These are phyloP conservation scores for Thyatira batis DNA, from an alignment of 2,888 invertebrate genomes.

Conservation along the genomic window DNA sequence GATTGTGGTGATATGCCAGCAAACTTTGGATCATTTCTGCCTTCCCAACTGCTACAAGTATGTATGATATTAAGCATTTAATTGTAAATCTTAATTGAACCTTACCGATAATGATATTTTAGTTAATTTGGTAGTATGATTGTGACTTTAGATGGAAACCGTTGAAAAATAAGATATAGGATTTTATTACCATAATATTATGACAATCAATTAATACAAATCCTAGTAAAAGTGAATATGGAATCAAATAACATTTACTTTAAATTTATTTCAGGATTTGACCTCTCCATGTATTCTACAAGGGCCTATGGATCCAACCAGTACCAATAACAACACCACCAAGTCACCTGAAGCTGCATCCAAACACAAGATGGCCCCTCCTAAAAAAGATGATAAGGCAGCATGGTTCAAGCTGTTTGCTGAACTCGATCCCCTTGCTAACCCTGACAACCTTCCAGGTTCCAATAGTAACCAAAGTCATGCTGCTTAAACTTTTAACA, in stretches of 20 bases:
- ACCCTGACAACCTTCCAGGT: conserved; percentile 85
- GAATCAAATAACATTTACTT: neutral
- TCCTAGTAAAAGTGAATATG: too few relatives aligned
- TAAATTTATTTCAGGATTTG: conserved; percentile 47
- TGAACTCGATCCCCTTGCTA: conserved; percentile 94
- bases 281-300: conserved; percentile 45
- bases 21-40: conserved; percentile 71
- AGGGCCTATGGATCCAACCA: conserved; percentile 44
- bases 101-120: neutral
- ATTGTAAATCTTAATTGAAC: neutral
- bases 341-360: conserved; percentile 32
- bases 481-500: conserved; percentile 60
- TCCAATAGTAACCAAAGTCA: conserved; percentile 75
- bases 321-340: conserved; percentile 26
- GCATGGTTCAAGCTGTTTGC: conserved; percentile 96
- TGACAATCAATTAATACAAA: neutral
- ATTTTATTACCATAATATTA: too few relatives aligned
- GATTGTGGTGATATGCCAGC: conserved; percentile 60
- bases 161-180: too few relatives aligned
- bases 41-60: conserved; percentile 78
- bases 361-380: conserved; percentile 41
- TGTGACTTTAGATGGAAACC: neutral
- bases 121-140: neutral
- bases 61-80: conserved; percentile 1
- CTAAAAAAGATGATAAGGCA: conserved; percentile 80